Evolutionary conservation across 2,113 vertebrate species (phyloP).

Genomic region (Rhadina sibilatrix): DNA sequence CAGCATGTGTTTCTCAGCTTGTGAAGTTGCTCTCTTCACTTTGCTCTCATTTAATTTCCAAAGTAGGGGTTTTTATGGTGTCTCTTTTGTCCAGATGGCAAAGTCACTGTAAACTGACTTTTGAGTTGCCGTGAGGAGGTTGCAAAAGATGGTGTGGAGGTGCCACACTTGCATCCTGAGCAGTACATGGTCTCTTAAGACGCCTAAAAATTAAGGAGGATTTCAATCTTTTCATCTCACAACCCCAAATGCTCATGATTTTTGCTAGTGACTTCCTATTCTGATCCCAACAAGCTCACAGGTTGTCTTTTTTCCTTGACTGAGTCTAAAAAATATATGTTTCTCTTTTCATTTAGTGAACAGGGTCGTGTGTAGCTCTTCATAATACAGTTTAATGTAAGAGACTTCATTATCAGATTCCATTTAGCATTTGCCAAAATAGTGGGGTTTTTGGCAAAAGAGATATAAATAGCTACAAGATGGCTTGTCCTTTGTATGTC

Average conservation of each 20-base stretch:
- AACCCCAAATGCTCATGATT: background rate
- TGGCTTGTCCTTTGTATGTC: background rate
- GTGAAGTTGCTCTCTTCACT: background rate
- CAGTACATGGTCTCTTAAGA: accelerated
- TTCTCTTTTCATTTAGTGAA: background rate
- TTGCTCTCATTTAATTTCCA: background rate
- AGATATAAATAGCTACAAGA: background rate
- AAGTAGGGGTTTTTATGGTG: accelerated
- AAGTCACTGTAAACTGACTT: background rate
- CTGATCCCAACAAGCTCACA: background rate
- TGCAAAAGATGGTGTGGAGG: background rate
- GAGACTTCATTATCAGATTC: background rate
- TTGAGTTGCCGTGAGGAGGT: background rate
- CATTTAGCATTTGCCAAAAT: background rate
- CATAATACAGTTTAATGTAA: background rate
- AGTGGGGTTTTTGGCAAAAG: background rate
- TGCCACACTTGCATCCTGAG: background rate
- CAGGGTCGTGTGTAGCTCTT: background rate
- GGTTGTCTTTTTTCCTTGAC: background rate
- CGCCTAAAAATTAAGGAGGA: background rate
- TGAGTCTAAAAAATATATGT: background rate
- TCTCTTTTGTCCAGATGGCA: background rate
- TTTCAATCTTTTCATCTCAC: background rate
- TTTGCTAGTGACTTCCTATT: background rate
- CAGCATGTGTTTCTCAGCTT: background rate